These are phyloP conservation scores for Pelusios castaneus DNA, from an alignment of 2,113 vertebrate genomes.

Conservation along the genomic window DNA sequence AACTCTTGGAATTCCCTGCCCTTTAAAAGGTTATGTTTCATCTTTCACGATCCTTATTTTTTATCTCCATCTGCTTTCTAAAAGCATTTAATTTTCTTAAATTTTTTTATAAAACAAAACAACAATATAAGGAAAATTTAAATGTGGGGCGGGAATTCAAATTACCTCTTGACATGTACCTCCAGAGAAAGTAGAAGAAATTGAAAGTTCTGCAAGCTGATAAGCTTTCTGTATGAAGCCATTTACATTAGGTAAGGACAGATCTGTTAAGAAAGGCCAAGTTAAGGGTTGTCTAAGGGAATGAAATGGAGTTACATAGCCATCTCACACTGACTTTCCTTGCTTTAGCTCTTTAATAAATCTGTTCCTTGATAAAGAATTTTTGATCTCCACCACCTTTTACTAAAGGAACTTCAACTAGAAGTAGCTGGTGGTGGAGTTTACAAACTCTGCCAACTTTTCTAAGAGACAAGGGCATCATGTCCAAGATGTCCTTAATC, in stretches of 20 bases:
- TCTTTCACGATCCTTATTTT: not conserved
- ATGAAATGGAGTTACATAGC: not conserved
- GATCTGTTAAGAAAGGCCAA: not conserved
- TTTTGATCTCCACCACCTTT: not conserved
- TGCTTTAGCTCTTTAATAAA: not conserved
- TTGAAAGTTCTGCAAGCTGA: rapidly evolving
- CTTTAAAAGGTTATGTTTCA: not conserved
- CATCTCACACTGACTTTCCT: not conserved
- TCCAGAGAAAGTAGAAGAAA: not conserved
- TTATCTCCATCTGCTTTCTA: not conserved
- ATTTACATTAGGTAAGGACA: not conserved
- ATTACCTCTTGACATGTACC: too few relatives aligned
- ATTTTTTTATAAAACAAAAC: not conserved
- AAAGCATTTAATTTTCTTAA: not conserved
- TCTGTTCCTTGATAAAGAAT: not conserved
- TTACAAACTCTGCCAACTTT: not conserved
- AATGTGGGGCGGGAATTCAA: rapidly evolving
- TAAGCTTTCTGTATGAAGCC: not conserved
- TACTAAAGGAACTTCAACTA: not conserved
- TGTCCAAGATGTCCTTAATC: not conserved
- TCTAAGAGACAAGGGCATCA: not conserved
- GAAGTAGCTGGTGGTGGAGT: not conserved
- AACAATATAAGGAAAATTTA: not conserved
- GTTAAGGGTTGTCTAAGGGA: not conserved
- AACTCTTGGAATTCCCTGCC: not conserved